Evolutionary conservation across 2,113 vertebrate species (phyloP).

Genomic region (Semnornis frantzii): DNA sequence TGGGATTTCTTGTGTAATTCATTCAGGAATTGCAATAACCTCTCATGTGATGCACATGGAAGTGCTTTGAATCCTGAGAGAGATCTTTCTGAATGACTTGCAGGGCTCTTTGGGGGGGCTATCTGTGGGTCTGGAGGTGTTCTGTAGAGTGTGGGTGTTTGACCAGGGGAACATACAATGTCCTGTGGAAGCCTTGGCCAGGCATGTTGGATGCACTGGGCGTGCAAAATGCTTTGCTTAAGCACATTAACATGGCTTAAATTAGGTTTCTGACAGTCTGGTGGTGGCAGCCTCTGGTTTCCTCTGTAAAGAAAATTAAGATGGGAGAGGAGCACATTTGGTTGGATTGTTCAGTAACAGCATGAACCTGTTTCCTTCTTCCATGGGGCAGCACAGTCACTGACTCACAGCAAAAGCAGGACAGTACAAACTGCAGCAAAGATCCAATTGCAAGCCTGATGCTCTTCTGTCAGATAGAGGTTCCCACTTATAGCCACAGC

Average conservation of each 20-base stretch:
- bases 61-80: not conserved
- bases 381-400: rapidly evolving
- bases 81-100: not conserved
- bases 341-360: not conserved
- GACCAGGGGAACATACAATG: rapidly evolving
- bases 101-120: not conserved
- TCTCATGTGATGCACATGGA: not conserved
- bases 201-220: not conserved
- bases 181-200: not conserved
- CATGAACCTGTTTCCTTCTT: rapidly evolving
- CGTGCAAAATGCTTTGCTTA: not conserved
- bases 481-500: not conserved
- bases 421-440: not conserved
- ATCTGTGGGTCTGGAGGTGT: not conserved
- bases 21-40: not conserved
- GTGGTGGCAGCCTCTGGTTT: not conserved
- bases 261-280: not conserved
- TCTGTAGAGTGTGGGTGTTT: not conserved
- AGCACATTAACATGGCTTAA: not conserved
- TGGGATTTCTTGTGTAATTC: not conserved
- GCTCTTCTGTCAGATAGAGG: not conserved
- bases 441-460: not conserved
- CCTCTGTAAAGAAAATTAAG: not conserved
- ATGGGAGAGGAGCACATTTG: not conserved
- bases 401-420: rapidly evolving